Conservation (phyloP, 2,113 vertebrate species). For the Eulemur macaco region DNA sequence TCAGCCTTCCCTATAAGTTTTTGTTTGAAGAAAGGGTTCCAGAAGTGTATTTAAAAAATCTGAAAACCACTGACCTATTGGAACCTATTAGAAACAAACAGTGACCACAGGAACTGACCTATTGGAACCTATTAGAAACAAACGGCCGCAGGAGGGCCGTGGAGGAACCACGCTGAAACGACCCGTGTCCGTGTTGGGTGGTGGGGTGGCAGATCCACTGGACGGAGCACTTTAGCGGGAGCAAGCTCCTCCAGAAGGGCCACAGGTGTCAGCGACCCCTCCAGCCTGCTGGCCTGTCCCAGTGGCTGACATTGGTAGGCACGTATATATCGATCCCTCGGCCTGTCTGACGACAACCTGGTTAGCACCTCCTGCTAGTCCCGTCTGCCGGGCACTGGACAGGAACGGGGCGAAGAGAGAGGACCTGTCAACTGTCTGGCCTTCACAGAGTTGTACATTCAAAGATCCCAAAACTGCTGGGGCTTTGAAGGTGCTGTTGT, state of each 20-base stretch:
- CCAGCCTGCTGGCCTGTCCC: not conserved
- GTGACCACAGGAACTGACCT: not conserved
- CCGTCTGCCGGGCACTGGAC: not conserved
- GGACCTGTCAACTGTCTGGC: not conserved
- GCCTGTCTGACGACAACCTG: not conserved
- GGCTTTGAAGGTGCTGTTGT: not conserved
- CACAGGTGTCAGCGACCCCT: rapidly evolving
- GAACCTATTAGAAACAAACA: not conserved
- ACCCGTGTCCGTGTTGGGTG: too few species aligned
- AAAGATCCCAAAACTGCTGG: not conserved
- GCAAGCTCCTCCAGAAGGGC: not conserved
- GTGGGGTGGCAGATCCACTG: too few species aligned
- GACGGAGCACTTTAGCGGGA: rapidly evolving
- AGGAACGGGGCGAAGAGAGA: not conserved
- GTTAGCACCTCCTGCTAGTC: too few species aligned
- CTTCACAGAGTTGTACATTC: not conserved
- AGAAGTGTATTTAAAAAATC: not conserved
- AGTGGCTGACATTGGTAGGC: not conserved
- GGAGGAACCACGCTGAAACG: not conserved
- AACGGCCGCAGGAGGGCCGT: not conserved
- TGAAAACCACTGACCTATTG: not conserved
- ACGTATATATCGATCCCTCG: not conserved
- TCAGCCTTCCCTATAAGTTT: not conserved
- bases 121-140: not conserved
- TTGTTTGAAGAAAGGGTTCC: not conserved